Percentiles rank a stretch among this genome's conserved stretches.
phyloP scores from a whole-genome alignment of 2,888 invertebrate species.

The Criorhina ranunculi region DNA sequence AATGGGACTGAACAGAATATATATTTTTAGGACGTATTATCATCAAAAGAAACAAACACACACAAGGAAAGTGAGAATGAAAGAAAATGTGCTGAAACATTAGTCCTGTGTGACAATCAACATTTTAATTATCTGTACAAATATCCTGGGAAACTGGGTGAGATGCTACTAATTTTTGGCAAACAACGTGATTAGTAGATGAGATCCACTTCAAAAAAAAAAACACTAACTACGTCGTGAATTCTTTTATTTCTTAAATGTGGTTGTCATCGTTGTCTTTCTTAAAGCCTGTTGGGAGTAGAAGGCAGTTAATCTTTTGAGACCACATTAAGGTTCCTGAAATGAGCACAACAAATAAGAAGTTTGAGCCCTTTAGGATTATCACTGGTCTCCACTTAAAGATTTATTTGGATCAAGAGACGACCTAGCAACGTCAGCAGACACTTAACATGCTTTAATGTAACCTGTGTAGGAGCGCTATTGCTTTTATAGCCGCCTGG shows the following conservation, averaged over 20 bases:
- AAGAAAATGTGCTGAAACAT: slow-evolving; percentile 29
- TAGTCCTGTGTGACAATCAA: slow-evolving; percentile 70
- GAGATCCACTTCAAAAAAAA: neutral
- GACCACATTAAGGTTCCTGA: no score
- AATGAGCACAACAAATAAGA: no score
- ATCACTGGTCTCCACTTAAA: no score
- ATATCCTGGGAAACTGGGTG: slow-evolving; percentile 51
- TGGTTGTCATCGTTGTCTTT: neutral
- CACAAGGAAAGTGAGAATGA: neutral
- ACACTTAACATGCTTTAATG: no score
- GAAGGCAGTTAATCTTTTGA: neutral
- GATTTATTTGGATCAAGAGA: no score
- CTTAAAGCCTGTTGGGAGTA: neutral
- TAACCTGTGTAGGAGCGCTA: no score
- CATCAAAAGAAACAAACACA: slow-evolving; percentile 18
- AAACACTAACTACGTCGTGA: neutral
- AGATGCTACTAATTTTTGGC: slow-evolving; percentile 60
- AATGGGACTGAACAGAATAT: slow-evolving; percentile 43
- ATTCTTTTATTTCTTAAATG: neutral
- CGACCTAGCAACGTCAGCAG: no score
- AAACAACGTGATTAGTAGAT: slow-evolving; percentile 44
- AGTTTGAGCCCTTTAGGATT: no score
- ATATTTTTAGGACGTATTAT: slow-evolving; percentile 38
- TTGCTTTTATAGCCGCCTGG: no score
- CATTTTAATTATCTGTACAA: slow-evolving; percentile 71